Conservation (phyloP, 2,113 vertebrate genomes). For the Sardina pilchardus region DNA sequence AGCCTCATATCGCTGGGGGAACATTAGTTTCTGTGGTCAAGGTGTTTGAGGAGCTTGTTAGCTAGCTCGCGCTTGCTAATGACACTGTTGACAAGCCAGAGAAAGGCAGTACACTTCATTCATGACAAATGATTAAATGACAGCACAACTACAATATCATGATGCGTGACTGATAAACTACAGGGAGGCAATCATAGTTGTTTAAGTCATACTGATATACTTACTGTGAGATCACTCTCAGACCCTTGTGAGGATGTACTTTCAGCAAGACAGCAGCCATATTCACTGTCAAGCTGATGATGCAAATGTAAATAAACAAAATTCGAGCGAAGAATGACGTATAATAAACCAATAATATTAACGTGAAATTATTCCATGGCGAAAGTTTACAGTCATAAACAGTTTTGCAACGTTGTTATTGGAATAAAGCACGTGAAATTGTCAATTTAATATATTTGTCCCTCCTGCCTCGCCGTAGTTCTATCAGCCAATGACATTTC, state of each 20-base stretch:
- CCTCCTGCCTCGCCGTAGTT: slow-evolving; percentile 52
- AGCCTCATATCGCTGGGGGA: not conserved
- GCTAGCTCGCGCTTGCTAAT: not conserved
- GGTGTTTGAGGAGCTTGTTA: not conserved
- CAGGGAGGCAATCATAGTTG: not conserved
- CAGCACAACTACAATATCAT: not conserved
- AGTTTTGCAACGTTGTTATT: not conserved
- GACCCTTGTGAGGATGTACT: slow-evolving; percentile 56
- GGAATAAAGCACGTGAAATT: not conserved
- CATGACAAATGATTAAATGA: not conserved
- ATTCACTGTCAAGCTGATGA: slow-evolving; percentile 23
- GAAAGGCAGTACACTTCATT: not conserved
- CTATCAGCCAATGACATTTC: slow-evolving; percentile 58
- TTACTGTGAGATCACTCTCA: slow-evolving; percentile 67
- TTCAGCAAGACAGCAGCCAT: slow-evolving; percentile 74
- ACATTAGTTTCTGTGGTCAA: not conserved
- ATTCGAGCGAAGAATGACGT: not conserved
- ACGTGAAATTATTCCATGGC: not conserved
- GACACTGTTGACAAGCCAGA: not conserved
- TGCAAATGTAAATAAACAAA: not conserved
- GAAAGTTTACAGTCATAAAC: not conserved
- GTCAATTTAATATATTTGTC: slow-evolving; percentile 9
- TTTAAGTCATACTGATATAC: slow-evolving; percentile 43
- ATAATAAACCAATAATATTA: not conserved
- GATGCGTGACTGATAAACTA: not conserved